Evolutionary conservation across 2,797 vertebrate species (phyloP).

Genomic region (Hoplostethus atlanticus): DNA sequence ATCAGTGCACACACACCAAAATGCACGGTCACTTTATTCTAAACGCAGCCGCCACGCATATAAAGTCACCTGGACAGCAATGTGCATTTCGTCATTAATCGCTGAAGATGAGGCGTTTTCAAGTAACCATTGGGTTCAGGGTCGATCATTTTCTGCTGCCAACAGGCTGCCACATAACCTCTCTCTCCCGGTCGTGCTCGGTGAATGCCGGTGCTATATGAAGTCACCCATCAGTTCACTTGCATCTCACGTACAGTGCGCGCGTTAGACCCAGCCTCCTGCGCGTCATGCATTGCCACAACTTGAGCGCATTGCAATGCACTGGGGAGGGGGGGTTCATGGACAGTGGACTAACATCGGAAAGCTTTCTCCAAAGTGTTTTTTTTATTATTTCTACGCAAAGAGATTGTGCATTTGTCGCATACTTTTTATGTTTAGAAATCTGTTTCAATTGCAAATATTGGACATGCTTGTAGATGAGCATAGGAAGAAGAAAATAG

Average conservation of each 20-base stretch:
- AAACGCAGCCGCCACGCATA: constrained; percentile 36
- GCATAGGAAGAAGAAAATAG: too few species aligned
- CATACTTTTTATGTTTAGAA: background rate
- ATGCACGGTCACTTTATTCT: constrained; percentile 19
- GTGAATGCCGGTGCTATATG: constrained; percentile 59
- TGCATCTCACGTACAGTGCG: constrained; percentile 80
- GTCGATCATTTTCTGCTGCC: constrained; percentile 57
- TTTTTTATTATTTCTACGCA: background rate
- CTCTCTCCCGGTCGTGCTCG: background rate
- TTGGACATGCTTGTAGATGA: too few species aligned
- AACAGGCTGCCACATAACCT: constrained; percentile 48
- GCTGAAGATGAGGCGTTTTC: constrained; percentile 49
- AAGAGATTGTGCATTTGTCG: too few species aligned
- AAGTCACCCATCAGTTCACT: constrained; percentile 82
- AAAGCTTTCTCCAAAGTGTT: background rate
- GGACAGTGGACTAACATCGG: too few species aligned
- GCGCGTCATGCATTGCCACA: constrained; percentile 74
- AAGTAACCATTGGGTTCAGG: constrained; percentile 60
- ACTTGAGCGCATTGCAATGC: constrained; percentile 52
- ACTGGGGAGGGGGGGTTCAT: background rate
- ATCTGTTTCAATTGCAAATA: too few species aligned
- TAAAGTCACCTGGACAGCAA: constrained; percentile 60
- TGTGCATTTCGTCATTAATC: constrained; percentile 51
- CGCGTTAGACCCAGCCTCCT: constrained; percentile 68
- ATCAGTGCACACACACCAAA: too few species aligned